These are phyloP conservation scores for Australoheros facetus DNA, from an alignment of 2,797 vertebrate genomes.

Conservation along the genomic window DNA sequence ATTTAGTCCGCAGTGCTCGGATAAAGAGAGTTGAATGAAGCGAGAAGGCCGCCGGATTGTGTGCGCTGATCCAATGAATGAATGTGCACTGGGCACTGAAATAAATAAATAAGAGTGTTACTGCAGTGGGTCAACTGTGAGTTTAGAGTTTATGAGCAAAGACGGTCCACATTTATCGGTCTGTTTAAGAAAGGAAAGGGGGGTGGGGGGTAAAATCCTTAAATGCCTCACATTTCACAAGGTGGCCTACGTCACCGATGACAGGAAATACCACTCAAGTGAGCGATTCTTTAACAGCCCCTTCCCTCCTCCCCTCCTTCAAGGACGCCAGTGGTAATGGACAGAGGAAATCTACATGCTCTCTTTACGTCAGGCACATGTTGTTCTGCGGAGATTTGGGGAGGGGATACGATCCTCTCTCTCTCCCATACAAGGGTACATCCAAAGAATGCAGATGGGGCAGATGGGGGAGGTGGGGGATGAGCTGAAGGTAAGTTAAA, in stretches of 20 bases:
- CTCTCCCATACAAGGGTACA: constrained; percentile 36
- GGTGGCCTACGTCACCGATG: constrained; percentile 9
- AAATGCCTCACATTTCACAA: constrained; percentile 47
- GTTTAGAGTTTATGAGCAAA: background rate
- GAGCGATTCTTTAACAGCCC: constrained; percentile 8
- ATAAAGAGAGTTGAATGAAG: constrained; percentile 27
- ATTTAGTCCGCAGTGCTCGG: constrained; percentile 32
- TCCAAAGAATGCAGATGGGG: constrained; percentile 21
- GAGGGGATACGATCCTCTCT: constrained; percentile 13
- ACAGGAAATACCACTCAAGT: constrained; percentile 69
- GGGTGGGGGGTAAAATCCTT: background rate
- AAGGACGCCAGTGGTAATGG: constrained; percentile 28
- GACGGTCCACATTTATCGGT: background rate
- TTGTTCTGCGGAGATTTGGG: constrained; percentile 24
- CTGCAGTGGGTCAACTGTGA: background rate
- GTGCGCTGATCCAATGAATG: constrained; percentile 13
- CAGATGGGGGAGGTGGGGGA: background rate
- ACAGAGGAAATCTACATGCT: constrained; percentile 37
- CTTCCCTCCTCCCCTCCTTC: background rate
- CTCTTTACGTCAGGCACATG: constrained; percentile 37
- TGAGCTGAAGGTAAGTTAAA: constrained; percentile 16
- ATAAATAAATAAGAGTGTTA: background rate
- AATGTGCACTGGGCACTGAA: background rate
- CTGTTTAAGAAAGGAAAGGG: too few relatives aligned
- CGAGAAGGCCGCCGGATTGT: background rate